Evolutionary conservation across 2,888 invertebrate species (phyloP), one percentile per base, ranked within the genome.

Genomic region (Agrotis puta): DNA sequence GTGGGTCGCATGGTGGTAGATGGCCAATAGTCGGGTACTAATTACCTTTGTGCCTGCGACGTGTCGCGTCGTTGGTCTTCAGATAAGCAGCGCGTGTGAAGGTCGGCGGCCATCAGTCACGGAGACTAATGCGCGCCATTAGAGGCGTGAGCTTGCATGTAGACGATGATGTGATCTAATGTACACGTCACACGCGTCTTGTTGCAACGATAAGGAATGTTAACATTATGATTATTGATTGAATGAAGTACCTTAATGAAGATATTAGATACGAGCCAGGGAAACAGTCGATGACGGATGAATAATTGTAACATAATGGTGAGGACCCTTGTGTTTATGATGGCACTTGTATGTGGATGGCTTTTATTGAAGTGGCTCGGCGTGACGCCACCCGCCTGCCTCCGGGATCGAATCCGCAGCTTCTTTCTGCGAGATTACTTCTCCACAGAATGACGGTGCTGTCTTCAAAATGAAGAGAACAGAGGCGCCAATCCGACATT

Each of bases 51-150:
- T 20, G 66, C 24, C 43, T 43, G 24, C 0, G 58, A 14, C 45
- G 50, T 58, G 65, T 59, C 20, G 22, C 50, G 48, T 71, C 71
- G 68, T 68, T 81, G 65, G 62, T 81, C 57, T 69, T 22, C 13
- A 9, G 71, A 62, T 61, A 68, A 68, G 56, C 47, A 50, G 33
- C 64, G 57, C 64, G 57, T 57, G 75, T 68, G 63, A 51, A 51
- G 56, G 59, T 13, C 22, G 22, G 64, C 33, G n/a, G 56, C 51
- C 20, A 61, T 74, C 54, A 22, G 61, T 64, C 67, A 33, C 54
- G 2, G 22, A 43, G 50, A 66, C 6, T 33, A 13, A 65, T n/a
- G 43, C 4, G 24, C 57, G 57, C 54, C 73, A 51, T 79, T 48
- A 58, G 18, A 24, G 51, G 2, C 43, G 59, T 33, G 18, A 58